Percentiles rank a stretch among this genome's conserved stretches.
These are phyloP conservation scores for Festucalex cinctus DNA, from an alignment of 2,113 vertebrate species.

Conservation along the genomic window DNA sequence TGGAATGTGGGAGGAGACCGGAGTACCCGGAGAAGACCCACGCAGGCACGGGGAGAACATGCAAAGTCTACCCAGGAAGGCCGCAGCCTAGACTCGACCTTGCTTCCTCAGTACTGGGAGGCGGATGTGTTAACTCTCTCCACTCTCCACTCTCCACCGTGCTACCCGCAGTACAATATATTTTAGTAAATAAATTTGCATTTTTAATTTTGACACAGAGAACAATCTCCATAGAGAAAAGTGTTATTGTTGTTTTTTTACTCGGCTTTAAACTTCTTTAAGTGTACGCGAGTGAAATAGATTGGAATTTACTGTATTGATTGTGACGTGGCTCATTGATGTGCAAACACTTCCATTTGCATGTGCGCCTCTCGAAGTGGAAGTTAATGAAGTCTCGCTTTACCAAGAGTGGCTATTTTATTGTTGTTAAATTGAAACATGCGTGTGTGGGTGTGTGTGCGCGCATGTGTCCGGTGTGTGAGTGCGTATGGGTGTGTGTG, in stretches of 20 bases:
- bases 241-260: neutral
- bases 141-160: too few species aligned
- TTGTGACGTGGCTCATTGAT: constrained; percentile 53
- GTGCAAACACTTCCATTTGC: constrained; percentile 64
- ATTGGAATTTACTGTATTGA: constrained; percentile 35
- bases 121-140: too few species aligned
- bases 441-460: constrained; percentile 14
- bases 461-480: constrained; percentile 22
- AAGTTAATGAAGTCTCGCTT: constrained; percentile 58
- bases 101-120: too few species aligned
- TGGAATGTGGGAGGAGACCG: too few species aligned
- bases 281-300: constrained; percentile 15
- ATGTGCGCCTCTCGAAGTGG: constrained; percentile 53
- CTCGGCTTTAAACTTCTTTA: neutral
- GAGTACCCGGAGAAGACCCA: too few species aligned
- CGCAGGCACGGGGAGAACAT: too few species aligned
- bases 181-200: neutral
- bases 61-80: too few species aligned
- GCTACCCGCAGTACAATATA: too few species aligned
- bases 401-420: constrained; percentile 53
- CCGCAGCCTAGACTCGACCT: too few species aligned
- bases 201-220: neutral
- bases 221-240: neutral
- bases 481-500: constrained; percentile 6
- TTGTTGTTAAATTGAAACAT: constrained; percentile 27